Percentiles rank a stretch among this genome's conserved stretches.
Conservation (phyloP, 2,113 vertebrate species). For the Elanoides forficatus region DNA sequence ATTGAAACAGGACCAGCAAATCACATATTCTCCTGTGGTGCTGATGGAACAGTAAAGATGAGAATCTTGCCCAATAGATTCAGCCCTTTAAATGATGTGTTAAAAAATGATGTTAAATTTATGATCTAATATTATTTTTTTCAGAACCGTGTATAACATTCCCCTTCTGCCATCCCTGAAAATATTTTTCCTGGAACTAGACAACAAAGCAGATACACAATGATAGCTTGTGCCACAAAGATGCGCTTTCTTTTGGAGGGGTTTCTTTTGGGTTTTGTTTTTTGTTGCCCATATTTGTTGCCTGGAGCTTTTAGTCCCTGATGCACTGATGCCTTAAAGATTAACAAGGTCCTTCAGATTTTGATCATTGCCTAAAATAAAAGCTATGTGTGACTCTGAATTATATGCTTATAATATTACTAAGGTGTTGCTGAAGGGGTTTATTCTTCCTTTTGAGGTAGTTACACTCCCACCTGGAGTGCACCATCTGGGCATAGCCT, state of each 20-base stretch:
- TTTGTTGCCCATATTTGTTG: constrained; percentile 45
- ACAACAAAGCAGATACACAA: constrained; percentile 50
- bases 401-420: constrained; percentile 4
- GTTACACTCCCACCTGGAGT: not conserved
- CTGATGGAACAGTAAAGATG: constrained; percentile 98
- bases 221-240: constrained; percentile 53
- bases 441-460: constrained; percentile 9
- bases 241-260: not conserved
- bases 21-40: constrained; percentile 96
- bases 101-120: constrained; percentile 88
- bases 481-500: not conserved
- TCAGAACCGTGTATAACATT: constrained; percentile 6
- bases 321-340: constrained; percentile 83
- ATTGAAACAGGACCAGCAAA: constrained; percentile 90
- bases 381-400: constrained; percentile 37
- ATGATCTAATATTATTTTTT: constrained; percentile 76
- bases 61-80: constrained; percentile 90
- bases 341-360: constrained; percentile 67
- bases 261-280: not conserved
- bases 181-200: constrained; percentile 41
- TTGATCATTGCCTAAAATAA: constrained; percentile 64
- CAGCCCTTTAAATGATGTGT: constrained; percentile 76
- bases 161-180: not conserved
- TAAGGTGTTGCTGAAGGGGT: constrained; percentile 28
- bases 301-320: constrained; percentile 60